Conservation (phyloP, 2,797 vertebrate species). For the Borostomias antarcticus region DNA sequence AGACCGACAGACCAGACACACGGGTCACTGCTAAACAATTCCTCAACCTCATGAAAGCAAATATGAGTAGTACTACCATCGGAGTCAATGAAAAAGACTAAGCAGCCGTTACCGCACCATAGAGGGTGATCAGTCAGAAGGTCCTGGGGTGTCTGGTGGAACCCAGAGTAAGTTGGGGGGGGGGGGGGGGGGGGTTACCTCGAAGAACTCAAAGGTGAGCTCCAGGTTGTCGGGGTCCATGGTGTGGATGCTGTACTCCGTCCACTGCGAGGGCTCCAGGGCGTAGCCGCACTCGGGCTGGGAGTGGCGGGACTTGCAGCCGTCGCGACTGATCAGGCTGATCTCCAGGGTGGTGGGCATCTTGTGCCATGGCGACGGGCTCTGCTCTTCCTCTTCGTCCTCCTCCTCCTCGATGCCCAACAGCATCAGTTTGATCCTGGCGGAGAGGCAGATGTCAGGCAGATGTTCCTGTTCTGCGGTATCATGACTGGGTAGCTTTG, state of each 20-base stretch:
- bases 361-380: slow-evolving; percentile 78
- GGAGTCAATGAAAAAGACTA: too few species aligned
- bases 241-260: slow-evolving; percentile 94
- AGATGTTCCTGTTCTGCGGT: neutral
- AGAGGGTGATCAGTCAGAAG: too few species aligned
- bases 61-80: too few species aligned
- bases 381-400: slow-evolving; percentile 70
- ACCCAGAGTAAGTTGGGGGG: too few species aligned
- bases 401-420: slow-evolving; percentile 88
- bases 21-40: too few species aligned
- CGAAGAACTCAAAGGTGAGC: slow-evolving; percentile 96
- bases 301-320: slow-evolving; percentile 88
- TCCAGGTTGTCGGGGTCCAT: slow-evolving; percentile 98
- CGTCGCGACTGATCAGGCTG: slow-evolving; percentile 85
- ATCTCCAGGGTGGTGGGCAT: slow-evolving; percentile 88
- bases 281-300: slow-evolving; percentile 95
- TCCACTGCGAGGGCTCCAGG: slow-evolving; percentile 87
- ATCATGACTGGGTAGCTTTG: neutral
- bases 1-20: too few species aligned
- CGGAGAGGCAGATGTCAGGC: neutral
- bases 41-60: too few species aligned
- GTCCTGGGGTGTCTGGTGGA: too few species aligned
- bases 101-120: too few species aligned
- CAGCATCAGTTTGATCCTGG: slow-evolving; percentile 89
- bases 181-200: slow-evolving; percentile 77